These are phyloP conservation scores for Pristionchus exspectatus DNA, from an alignment of 2,888 invertebrate species.

Conservation along the genomic window DNA sequence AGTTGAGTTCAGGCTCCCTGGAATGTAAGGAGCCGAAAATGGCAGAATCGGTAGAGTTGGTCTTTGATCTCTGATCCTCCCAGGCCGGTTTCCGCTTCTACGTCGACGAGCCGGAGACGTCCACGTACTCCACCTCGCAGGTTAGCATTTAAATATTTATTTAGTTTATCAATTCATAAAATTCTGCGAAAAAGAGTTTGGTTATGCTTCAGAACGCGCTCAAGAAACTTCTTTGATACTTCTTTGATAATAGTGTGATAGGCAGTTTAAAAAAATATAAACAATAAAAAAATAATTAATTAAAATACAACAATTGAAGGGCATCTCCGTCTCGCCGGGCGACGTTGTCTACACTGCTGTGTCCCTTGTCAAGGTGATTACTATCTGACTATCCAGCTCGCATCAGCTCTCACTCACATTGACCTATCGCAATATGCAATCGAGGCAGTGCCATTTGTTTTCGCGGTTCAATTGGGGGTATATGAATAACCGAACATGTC, in stretches of 20 bases:
- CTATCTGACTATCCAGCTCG: too few species aligned
- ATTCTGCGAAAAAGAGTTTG: too few species aligned
- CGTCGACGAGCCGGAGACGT: conserved; percentile 70
- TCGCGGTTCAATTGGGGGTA: too few species aligned
- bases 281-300: background rate
- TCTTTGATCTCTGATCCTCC: conserved; percentile 54
- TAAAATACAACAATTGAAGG: background rate
- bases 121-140: conserved; percentile 50
- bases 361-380: conserved; percentile 59
- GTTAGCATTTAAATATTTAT: background rate
- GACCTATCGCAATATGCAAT: too few species aligned
- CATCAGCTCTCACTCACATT: too few species aligned
- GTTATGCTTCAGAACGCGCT: background rate
- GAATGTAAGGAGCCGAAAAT: too few species aligned
- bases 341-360: conserved; percentile 54
- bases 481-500: too few species aligned
- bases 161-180: background rate
- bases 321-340: conserved; percentile 46
- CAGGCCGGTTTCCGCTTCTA: conserved; percentile 76
- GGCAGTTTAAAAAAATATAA: background rate
- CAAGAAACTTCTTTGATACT: too few species aligned
- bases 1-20: too few species aligned
- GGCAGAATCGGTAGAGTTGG: conserved; percentile 54
- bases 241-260: too few species aligned
- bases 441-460: too few species aligned